Evolutionary conservation across 2,888 invertebrate species (phyloP), one percentile per base, ranked within the genome.

Genomic region (Ormia ochracea): DNA sequence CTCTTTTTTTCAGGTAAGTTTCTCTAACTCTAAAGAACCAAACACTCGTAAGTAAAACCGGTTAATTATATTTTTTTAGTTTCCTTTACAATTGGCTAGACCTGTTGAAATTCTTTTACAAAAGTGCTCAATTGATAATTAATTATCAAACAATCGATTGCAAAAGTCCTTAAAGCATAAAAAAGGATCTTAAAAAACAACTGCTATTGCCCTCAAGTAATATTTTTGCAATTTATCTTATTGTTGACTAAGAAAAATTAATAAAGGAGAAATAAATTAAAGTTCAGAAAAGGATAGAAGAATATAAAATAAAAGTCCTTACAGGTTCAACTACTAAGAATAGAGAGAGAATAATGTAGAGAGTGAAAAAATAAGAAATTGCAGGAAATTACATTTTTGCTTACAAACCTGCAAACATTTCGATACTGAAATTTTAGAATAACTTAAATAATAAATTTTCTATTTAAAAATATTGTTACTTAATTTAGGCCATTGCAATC

Each of bases 111-210:
- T 61, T 66, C 48, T 48, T 4, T 26, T 26, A 12, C 12, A 65
- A 56, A 50, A 50, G 26, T 50, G 66, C 58, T 74, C 65, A 63
- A 73, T 88, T 87, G 88, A 87, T 87, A 89, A 88, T 88, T 89
- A 88, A 88, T 89, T 89, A 88, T 88, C 87, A 87, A 87, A 88
- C 74, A 74, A 88, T 88, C 88, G 87, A 87, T 88, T 89, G 78
- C 81, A 84, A 84, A 45, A 76, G 52, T 58, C 43, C 56, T 50
- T 61, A 50, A 12, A 54, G 52, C 43, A 36, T 50, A 43, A 41
- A 14, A n/a, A n/a, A 33, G 48, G 19, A n/a, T 31, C 7, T 19
- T 36, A 23, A 10, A 58, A 38, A 74, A 58, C 28, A 73, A 78
- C 69, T 69, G 36, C 48, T 68, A 61, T 68, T 80, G 72, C 43